These are phyloP conservation scores for Garrulus glandarius DNA, from an alignment of 2,797 vertebrate species.

Conservation along the genomic window DNA sequence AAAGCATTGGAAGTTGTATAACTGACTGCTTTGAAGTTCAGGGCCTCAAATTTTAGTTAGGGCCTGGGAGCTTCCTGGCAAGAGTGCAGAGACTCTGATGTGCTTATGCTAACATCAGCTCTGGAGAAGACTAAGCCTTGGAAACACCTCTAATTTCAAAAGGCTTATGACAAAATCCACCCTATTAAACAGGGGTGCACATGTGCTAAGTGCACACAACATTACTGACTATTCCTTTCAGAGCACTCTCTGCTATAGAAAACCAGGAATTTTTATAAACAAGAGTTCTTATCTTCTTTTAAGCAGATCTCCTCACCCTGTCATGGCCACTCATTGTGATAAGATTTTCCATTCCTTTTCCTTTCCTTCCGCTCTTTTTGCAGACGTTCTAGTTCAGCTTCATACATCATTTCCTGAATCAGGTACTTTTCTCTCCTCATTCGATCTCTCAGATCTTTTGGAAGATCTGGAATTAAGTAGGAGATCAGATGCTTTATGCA, in stretches of 20 bases:
- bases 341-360: slow-evolving; percentile 80
- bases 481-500: slow-evolving; percentile 86
- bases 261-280: neutral
- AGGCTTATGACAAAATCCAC: neutral
- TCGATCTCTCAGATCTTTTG: slow-evolving; percentile 83
- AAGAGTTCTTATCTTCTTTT: neutral
- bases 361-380: slow-evolving; percentile 83
- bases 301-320: slow-evolving; percentile 2
- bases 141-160: slow-evolving; percentile 6
- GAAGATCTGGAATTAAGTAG: slow-evolving; percentile 86
- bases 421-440: slow-evolving; percentile 86
- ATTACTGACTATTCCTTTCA: neutral
- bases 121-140: neutral
- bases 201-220: neutral
- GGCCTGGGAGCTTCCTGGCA: neutral
- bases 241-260: neutral
- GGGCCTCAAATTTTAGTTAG: neutral
- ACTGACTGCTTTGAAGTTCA: neutral
- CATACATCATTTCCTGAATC: slow-evolving; percentile 88
- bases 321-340: slow-evolving; percentile 85
- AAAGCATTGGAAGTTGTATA: neutral
- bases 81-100: neutral
- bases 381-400: slow-evolving; percentile 82
- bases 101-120: neutral
- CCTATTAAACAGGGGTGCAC: neutral